phyloP scores from a whole-genome alignment of 1,140 invertebrate species.

The Pectinophora gossypiella region DNA sequence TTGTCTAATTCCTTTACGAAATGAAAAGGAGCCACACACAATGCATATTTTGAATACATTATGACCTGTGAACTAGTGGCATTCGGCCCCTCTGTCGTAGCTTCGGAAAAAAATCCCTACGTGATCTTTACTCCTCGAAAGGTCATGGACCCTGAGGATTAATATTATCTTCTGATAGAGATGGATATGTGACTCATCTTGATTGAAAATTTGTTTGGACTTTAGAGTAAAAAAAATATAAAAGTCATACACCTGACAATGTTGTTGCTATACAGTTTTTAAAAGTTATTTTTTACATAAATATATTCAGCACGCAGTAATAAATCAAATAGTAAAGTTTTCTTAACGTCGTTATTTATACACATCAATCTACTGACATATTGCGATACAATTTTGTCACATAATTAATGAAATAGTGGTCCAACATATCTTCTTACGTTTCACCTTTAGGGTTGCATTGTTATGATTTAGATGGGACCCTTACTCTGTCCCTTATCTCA shows the following conservation, averaged over 20 bases:
- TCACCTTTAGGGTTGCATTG: slow-evolving; percentile 58
- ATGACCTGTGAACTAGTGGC: slow-evolving; percentile 62
- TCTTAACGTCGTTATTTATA: neutral
- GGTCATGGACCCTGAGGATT: slow-evolving; percentile 55
- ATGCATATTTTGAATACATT: slow-evolving; percentile 69
- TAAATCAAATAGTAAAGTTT: too few relatives aligned
- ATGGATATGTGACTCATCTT: slow-evolving; percentile 42
- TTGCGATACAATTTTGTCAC: slow-evolving; percentile 67
- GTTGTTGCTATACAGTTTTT: too few relatives aligned
- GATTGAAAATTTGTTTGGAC: too few relatives aligned
- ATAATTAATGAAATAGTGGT: slow-evolving; percentile 54
- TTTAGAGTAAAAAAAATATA: too few relatives aligned
- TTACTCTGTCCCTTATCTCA: slow-evolving; percentile 54
- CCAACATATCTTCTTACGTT: slow-evolving; percentile 42
- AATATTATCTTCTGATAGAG: slow-evolving; percentile 41
- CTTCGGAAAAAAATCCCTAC: slow-evolving; percentile 32
- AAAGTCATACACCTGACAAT: too few relatives aligned
- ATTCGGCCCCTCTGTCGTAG: slow-evolving; percentile 46
- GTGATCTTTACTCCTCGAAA: slow-evolving; percentile 33
- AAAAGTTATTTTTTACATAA: too few relatives aligned
- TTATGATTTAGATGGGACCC: slow-evolving; percentile 49
- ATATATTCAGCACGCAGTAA: too few relatives aligned
- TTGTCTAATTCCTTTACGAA: slow-evolving; percentile 45
- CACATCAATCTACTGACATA: slow-evolving; percentile 53
- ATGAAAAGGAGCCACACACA: slow-evolving; percentile 44